phyloP scores from a whole-genome alignment of 2,888 invertebrate species.

The Calephelis perditalis region DNA sequence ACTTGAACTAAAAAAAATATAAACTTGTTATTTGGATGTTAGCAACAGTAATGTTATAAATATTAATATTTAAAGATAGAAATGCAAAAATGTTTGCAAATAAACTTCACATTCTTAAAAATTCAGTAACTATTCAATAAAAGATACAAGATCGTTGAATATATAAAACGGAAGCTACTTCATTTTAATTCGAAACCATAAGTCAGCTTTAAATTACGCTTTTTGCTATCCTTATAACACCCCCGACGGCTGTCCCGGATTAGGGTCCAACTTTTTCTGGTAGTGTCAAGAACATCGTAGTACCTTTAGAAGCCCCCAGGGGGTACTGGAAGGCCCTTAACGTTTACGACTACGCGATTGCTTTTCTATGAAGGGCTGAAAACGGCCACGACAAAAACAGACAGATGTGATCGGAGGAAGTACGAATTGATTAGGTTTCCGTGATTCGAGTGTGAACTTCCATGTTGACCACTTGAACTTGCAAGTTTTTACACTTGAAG shows the following conservation, averaged over 20 bases:
- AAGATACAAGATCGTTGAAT: slow-evolving; percentile 6
- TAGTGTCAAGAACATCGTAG: slow-evolving; percentile 69
- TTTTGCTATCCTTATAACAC: slow-evolving; percentile 71
- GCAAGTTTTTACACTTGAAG: not conserved
- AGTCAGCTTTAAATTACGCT: slow-evolving; percentile 76
- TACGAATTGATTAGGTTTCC: slow-evolving; percentile 50
- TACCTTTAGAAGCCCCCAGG: slow-evolving; percentile 75
- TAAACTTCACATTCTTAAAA: too few relatives aligned
- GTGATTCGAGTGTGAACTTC: slow-evolving; percentile 36
- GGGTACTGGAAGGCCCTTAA: slow-evolving; percentile 77
- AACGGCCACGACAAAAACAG: slow-evolving; percentile 60
- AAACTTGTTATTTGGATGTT: too few relatives aligned
- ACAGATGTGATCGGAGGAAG: slow-evolving; percentile 61
- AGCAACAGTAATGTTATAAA: too few relatives aligned
- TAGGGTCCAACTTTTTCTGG: slow-evolving; percentile 68
- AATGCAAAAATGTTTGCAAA: too few relatives aligned
- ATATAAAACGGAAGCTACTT: slow-evolving; percentile 38
- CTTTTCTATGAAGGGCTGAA: slow-evolving; percentile 76
- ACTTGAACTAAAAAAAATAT: too few relatives aligned
- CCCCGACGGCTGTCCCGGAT: slow-evolving; percentile 64
- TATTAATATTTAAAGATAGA: too few relatives aligned
- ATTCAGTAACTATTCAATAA: not conserved
- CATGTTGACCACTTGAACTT: slow-evolving; percentile 35
- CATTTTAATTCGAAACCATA: slow-evolving; percentile 76
- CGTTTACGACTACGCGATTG: slow-evolving; percentile 82